Base-by-base conservation (phyloP, 2,888 invertebrate genomes). In the Augiades crinisus region DNA sequence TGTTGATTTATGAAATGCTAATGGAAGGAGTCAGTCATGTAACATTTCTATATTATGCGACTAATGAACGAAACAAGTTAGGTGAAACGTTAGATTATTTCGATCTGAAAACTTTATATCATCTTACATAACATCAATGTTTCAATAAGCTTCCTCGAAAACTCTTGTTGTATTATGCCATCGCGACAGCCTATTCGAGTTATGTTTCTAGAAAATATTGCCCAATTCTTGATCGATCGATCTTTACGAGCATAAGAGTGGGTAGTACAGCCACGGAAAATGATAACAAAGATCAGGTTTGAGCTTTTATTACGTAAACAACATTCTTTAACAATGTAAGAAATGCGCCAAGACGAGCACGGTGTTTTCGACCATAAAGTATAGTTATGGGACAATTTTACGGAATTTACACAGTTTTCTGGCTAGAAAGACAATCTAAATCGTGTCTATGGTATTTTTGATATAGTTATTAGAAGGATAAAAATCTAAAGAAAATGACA, bases 221-320 rank as follows among this genome's bases (percentile, higher is more conserved):
- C 44, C 19, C 51, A 51, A 44, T 51, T 37, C 44, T 31, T 51
- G 51, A 51, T 51, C 44, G 51, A 51, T 51, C 44, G 44, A 31
- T 45, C 50, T 51, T 45, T 51, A 50, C 43, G 44, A 51, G 51
- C 31, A 13, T 17, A 31, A 16, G 37, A 37, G 51, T 51, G 51
- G 51, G 51, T 17, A 31, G 51, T 22, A 44, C 43, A 51, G 45
- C 37, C 31, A 38, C 22, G 10, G 24, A 36, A 34, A 46, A 31
- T 45, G 51, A 51, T 51, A 51, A 51, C 51, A 51, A 51, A 45
- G 31, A 45, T 31, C 51, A 31, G 44, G 44, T 51, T 51, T 37
- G 27, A 36, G 36, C 45, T 30, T 50, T 44, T 44, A 44, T 41
- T 40, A 43, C 27, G 43, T 34, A 44, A 50, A 50, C 36, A 44